phyloP scores from a whole-genome alignment of 2,113 vertebrate genomes.

The Oophaga pumilio region DNA sequence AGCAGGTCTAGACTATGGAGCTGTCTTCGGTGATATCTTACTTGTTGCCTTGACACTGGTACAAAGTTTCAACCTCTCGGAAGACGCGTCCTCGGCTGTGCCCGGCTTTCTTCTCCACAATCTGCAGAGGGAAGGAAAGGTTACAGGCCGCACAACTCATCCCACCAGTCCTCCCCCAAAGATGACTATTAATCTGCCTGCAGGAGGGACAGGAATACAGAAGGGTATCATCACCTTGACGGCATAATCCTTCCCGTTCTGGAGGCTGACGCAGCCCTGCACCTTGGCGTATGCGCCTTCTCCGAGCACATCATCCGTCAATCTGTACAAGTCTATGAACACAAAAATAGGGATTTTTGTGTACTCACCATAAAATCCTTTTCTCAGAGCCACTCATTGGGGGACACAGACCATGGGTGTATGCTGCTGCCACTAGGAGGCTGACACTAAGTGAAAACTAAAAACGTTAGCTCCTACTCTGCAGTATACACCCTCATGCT shows the following conservation, averaged over 20 bases:
- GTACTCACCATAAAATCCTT: no score
- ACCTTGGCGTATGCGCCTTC: constrained; percentile 94
- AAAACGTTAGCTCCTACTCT: no score
- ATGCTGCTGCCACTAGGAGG: no score
- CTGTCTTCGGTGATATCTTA: no score
- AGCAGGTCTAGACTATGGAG: no score
- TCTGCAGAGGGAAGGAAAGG: constrained; percentile 72
- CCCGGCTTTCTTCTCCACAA: constrained; percentile 91
- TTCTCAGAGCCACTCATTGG: no score
- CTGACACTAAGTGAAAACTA: no score
- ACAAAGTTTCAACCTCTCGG: constrained; percentile 93
- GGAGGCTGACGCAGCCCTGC: constrained; percentile 88
- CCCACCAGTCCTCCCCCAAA: background rate
- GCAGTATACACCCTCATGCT: no score
- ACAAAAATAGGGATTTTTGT: no score
- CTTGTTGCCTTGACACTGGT: constrained; percentile 97
- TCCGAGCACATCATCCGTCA: constrained; percentile 91
- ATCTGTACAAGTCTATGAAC: constrained; percentile 84
- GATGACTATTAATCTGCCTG: background rate
- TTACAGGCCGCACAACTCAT: background rate
- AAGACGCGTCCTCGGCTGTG: constrained; percentile 93
- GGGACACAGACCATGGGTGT: no score
- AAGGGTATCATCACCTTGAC: constrained; percentile 79
- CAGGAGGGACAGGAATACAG: background rate
- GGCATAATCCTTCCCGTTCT: constrained; percentile 89